Percentiles rank a stretch among this genome's conserved stretches.
Conservation (phyloP, 2,113 vertebrate species). For the Cygnus buccinator region DNA sequence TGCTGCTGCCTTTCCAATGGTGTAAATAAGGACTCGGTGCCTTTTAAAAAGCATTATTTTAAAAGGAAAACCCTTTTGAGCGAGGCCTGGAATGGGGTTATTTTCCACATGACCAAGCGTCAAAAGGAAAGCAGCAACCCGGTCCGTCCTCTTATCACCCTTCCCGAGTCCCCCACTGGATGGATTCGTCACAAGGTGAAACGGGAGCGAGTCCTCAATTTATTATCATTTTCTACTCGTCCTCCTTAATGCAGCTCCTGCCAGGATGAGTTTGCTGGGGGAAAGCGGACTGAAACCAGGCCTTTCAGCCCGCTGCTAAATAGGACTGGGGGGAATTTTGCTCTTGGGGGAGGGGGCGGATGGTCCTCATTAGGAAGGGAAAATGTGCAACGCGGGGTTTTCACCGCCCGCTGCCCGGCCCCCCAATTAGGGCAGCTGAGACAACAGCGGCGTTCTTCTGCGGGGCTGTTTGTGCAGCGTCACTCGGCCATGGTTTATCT, state of each 20-base stretch:
- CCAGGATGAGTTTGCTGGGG: slow-evolving; percentile 67
- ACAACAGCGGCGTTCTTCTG: slow-evolving; percentile 42
- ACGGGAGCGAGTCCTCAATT: slow-evolving; percentile 55
- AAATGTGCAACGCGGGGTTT: neutral
- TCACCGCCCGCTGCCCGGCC: slow-evolving; percentile 44
- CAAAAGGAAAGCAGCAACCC: slow-evolving; percentile 40
- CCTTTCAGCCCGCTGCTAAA: slow-evolving; percentile 45
- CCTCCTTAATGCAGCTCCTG: slow-evolving; percentile 49
- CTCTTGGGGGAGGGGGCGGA: neutral
- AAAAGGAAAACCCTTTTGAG: slow-evolving; percentile 53
- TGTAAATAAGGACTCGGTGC: slow-evolving; percentile 5
- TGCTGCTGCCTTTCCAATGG: slow-evolving; percentile 24
- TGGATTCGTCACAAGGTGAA: slow-evolving; percentile 57
- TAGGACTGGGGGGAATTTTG: neutral
- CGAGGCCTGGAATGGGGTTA: slow-evolving; percentile 29
- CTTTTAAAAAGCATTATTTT: slow-evolving; percentile 42
- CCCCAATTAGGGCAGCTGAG: slow-evolving; percentile 59
- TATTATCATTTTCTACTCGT: slow-evolving; percentile 61
- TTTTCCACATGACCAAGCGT: slow-evolving; percentile 57
- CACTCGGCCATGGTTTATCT: slow-evolving; percentile 45
- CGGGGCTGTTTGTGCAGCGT: slow-evolving; percentile 28
- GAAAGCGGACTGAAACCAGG: slow-evolving; percentile 64
- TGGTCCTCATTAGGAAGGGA: slow-evolving; percentile 45
- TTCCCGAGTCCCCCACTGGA: slow-evolving; percentile 13
- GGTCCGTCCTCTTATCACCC: slow-evolving; percentile 12